Evolutionary conservation across 2,888 invertebrate species (phyloP).

Genomic region (Agonopterix alstromeriana): DNA sequence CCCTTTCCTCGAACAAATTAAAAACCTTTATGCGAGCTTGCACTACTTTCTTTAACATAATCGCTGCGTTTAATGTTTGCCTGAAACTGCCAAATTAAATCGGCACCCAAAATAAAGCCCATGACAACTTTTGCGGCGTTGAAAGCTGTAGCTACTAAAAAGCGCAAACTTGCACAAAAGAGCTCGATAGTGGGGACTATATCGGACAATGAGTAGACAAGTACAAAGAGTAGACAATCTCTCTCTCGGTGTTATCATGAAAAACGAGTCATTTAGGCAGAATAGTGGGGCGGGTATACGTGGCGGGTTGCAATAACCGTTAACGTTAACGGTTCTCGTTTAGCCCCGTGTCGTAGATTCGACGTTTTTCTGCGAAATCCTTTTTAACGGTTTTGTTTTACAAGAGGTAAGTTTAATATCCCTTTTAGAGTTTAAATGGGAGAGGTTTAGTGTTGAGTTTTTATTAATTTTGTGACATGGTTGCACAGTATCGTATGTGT

Average conservation of each 20-base stretch:
- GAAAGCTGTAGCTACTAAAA: too few relatives aligned
- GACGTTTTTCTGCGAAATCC: constrained; percentile 37
- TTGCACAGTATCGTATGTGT: neutral
- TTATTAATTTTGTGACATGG: neutral
- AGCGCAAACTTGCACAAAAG: neutral
- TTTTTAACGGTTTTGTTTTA: constrained; percentile 33
- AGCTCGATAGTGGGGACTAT: neutral
- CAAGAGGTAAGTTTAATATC: constrained; percentile 10
- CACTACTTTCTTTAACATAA: constrained; percentile 29
- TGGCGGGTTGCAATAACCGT: constrained; percentile 48
- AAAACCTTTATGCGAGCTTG: constrained; percentile 51
- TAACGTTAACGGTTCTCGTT: constrained; percentile 50
- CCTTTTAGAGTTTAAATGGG: neutral
- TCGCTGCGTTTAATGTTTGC: constrained; percentile 8
- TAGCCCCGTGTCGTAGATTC: constrained; percentile 34
- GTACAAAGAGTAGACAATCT: constrained; percentile 16
- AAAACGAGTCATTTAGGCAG: constrained; percentile 51
- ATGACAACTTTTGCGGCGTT: too few relatives aligned
- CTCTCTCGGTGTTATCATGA: constrained; percentile 38
- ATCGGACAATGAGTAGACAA: constrained; percentile 2
- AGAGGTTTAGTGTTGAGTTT: neutral
- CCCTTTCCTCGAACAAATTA: constrained; percentile 58
- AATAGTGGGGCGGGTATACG: constrained; percentile 30
- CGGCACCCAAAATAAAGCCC: too few relatives aligned
- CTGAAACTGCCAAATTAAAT: too few relatives aligned